These are phyloP conservation scores for Cryptus armator DNA, from an alignment of 2,888 invertebrate species.

Conservation along the genomic window DNA sequence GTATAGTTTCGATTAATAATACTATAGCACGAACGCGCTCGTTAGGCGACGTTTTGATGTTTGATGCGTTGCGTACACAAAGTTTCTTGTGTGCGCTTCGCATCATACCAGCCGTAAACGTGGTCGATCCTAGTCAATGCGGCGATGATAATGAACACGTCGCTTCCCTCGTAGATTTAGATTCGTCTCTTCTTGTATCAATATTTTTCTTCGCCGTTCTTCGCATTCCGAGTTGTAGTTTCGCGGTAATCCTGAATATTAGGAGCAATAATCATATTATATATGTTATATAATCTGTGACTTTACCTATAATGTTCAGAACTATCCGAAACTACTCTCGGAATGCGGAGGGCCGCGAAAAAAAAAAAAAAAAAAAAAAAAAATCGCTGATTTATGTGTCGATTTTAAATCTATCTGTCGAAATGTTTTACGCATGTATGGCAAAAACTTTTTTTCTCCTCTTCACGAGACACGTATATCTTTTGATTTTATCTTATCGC, in stretches of 20 bases:
- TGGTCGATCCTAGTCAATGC: slow-evolving; percentile 30
- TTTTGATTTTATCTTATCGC: neutral
- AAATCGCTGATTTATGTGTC: neutral
- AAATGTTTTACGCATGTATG: slow-evolving; percentile 1
- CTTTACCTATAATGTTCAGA: neutral
- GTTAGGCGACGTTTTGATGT: slow-evolving; percentile 20
- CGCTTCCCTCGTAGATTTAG: slow-evolving; percentile 18
- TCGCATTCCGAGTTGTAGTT: neutral
- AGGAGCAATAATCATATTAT: neutral
- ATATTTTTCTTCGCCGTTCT: neutral
- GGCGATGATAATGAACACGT: slow-evolving; percentile 29
- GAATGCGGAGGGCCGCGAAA: neutral
- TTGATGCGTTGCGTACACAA: slow-evolving; percentile 17
- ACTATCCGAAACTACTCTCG: neutral
- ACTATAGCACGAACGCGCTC: slow-evolving; percentile 34
- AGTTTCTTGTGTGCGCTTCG: neutral
- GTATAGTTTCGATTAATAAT: slow-evolving; percentile 22
- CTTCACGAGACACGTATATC: neutral
- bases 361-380: neutral
- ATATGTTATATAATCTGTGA: neutral
- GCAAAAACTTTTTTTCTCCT: neutral
- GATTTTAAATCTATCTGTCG: neutral
- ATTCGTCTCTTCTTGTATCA: slow-evolving; percentile 3
- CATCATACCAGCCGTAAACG: slow-evolving; percentile 27
- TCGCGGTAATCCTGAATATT: neutral